These are phyloP conservation scores for Neria commutata DNA, from an alignment of 2,888 invertebrate species.

Conservation along the genomic window DNA sequence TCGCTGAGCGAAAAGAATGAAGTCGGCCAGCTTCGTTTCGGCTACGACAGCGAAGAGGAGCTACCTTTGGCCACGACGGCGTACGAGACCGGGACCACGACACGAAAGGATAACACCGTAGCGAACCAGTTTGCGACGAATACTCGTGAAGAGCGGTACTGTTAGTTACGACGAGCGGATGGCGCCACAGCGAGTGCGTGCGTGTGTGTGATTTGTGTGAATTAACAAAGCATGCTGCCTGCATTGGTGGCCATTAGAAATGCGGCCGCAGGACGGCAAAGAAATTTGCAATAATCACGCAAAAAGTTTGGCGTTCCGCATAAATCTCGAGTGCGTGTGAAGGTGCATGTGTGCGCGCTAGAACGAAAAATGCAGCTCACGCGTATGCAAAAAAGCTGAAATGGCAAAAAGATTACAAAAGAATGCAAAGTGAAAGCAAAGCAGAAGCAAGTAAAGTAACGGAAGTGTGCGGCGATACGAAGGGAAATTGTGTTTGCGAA, in stretches of 20 bases:
- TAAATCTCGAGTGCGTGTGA: not conserved
- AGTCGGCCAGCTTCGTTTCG: conserved; percentile 4
- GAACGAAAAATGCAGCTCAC: not conserved
- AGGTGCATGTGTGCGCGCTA: not conserved
- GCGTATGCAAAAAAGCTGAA: too few relatives aligned
- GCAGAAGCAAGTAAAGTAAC: too few relatives aligned
- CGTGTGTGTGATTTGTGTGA: not conserved
- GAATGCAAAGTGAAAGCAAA: too few relatives aligned
- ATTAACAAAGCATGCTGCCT: too few relatives aligned
- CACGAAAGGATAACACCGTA: conserved; percentile 27
- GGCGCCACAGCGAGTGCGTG: conserved; percentile 17
- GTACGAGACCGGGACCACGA: conserved; percentile 33
- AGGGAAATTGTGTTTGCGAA: too few relatives aligned
- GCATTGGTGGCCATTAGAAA: too few relatives aligned
- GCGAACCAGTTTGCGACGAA: conserved; percentile 55
- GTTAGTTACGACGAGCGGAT: conserved; percentile 12
- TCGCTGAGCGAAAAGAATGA: conserved; percentile 1
- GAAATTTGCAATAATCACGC: too few relatives aligned
- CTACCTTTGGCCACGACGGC: conserved; percentile 15
- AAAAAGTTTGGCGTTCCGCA: too few relatives aligned
- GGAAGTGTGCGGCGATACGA: too few relatives aligned
- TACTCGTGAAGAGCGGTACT: conserved; percentile 55
- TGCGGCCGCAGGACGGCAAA: too few relatives aligned
- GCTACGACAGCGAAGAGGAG: conserved; percentile 13
- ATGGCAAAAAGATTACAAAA: too few relatives aligned